Evolutionary conservation across 2,888 invertebrate genomes (phyloP).

Genomic region (Theretra japonica): DNA sequence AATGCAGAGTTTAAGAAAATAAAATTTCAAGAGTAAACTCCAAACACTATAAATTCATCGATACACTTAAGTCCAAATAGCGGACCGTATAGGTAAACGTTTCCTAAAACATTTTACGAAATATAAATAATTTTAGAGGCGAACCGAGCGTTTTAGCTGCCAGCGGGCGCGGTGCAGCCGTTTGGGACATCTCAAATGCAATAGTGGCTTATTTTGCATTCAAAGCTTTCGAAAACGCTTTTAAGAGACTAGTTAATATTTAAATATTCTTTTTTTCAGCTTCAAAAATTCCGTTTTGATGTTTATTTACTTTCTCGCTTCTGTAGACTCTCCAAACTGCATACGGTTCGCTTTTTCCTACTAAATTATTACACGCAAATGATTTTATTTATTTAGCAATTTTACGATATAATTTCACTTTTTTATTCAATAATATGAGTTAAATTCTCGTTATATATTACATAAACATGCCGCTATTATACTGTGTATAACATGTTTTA

Average conservation of each 20-base stretch:
- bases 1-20: neutral
- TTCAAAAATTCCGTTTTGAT: slow-evolving; percentile 9
- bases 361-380: no score
- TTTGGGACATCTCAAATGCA: slow-evolving; percentile 52
- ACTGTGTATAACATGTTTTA: no score
- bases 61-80: neutral
- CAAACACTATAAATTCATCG: neutral
- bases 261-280: slow-evolving; percentile 42
- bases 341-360: no score
- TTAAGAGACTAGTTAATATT: slow-evolving; percentile 55
- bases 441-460: no score
- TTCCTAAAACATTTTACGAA: slow-evolving; percentile 38
- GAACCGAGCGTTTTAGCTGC: slow-evolving; percentile 23
- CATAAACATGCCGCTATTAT: no score
- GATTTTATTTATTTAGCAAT: no score
- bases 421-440: no score
- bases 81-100: neutral
- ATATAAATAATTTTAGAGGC: slow-evolving; percentile 39
- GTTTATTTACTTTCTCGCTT: slow-evolving; percentile 10
- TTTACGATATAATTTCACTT: no score
- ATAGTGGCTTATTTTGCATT: slow-evolving; percentile 60
- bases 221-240: slow-evolving; percentile 55
- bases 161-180: slow-evolving; percentile 32
- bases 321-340: no score
- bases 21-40: neutral